Evolutionary conservation across 2,113 vertebrate genomes (phyloP).

Genomic region (Lophius piscatorius): DNA sequence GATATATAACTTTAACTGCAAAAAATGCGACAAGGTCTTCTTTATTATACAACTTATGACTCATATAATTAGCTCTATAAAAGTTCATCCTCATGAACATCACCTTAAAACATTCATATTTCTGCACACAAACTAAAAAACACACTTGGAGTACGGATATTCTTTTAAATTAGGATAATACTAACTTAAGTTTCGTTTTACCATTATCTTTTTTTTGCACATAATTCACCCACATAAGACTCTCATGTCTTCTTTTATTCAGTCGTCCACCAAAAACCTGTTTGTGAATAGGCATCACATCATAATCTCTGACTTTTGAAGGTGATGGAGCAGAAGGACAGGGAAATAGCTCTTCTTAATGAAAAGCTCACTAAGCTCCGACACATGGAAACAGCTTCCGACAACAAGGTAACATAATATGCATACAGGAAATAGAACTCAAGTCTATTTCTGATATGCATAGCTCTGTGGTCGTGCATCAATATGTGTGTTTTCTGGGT

Average conservation of each 20-base stretch:
- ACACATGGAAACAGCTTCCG: constrained; percentile 82
- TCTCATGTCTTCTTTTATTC: too few relatives aligned
- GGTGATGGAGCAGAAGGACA: constrained; percentile 90
- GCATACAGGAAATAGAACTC: constrained; percentile 49
- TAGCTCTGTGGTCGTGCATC: constrained; percentile 58
- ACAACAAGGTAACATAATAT: constrained; percentile 88
- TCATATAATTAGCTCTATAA: too few relatives aligned
- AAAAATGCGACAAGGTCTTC: too few relatives aligned
- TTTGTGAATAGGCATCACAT: constrained; percentile 77
- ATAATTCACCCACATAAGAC: not conserved
- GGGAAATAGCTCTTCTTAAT: constrained; percentile 88
- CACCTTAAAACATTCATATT: not conserved
- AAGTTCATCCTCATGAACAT: too few relatives aligned
- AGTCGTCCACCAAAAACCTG: constrained; percentile 13
- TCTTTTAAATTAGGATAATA: constrained; percentile 3
- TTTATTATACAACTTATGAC: too few relatives aligned
- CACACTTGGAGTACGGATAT: not conserved
- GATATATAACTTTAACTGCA: too few relatives aligned
- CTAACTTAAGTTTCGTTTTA: too few relatives aligned
- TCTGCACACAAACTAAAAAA: not conserved
- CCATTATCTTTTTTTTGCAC: constrained; percentile 10
- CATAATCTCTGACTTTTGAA: constrained; percentile 85
- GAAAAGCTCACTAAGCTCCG: constrained; percentile 89
- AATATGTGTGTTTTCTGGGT: constrained; percentile 61
- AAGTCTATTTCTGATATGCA: constrained; percentile 59